Evolutionary conservation across 2,888 invertebrate genomes (phyloP).

Genomic region (Drosophila dives): DNA sequence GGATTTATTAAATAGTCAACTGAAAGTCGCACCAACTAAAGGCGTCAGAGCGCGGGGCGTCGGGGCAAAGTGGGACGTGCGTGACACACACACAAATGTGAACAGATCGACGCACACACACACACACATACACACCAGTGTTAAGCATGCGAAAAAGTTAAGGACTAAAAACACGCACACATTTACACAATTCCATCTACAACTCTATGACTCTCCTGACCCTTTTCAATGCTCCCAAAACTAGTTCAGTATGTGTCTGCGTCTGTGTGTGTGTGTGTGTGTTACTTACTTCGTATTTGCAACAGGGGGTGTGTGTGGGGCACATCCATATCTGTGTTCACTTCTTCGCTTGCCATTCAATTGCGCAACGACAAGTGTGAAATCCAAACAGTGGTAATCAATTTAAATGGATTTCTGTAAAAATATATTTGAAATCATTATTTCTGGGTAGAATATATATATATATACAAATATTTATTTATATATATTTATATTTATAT

Average conservation of each 20-base stretch:
- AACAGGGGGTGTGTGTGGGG: constrained; percentile 13
- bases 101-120: constrained; percentile 16
- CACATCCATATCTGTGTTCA: constrained; percentile 45
- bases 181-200: constrained; percentile 21
- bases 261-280: constrained; percentile 2
- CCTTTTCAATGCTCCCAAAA: constrained; percentile 21
- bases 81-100: constrained; percentile 69
- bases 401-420: constrained; percentile 2
- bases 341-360: constrained; percentile 62
- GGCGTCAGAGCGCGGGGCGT: constrained; percentile 15
- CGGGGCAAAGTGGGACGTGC: constrained; percentile 51
- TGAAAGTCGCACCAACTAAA: constrained; percentile 55
- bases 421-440: not conserved
- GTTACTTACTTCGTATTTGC: constrained; percentile 15
- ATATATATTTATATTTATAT: not conserved
- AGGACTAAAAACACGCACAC: constrained; percentile 34
- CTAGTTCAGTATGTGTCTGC: constrained; percentile 8
- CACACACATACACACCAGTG: constrained; percentile 6
- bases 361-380: constrained; percentile 34
- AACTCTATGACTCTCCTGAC: constrained; percentile 37
- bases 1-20: constrained; percentile 82
- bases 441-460: not conserved
- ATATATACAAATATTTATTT: no score
- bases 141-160: constrained; percentile 57
- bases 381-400: constrained; percentile 43